Conservation (phyloP, 2,797 vertebrate species). For the Tokudaia tokunoshimensis region DNA sequence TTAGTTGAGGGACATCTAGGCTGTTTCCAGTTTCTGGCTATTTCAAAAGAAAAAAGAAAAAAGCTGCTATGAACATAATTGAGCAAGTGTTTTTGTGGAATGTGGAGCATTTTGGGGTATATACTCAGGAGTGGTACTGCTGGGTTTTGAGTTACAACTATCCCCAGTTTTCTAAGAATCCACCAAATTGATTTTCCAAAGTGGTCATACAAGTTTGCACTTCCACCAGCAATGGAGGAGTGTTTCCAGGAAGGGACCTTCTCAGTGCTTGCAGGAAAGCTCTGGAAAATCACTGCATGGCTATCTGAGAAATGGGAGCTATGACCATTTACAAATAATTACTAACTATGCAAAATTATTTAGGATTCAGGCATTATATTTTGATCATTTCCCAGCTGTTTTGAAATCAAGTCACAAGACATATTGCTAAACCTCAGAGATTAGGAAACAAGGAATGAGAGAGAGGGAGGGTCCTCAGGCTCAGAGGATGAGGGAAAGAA, state of each 20-base stretch:
- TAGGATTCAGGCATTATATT: slow-evolving; percentile 48
- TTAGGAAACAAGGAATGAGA: background rate
- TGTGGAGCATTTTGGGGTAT: background rate
- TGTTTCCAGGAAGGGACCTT: background rate
- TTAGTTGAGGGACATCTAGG: background rate
- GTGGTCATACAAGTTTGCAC: background rate
- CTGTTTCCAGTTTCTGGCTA: background rate
- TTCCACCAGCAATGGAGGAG: background rate
- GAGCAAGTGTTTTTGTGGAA: background rate
- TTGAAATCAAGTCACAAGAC: background rate
- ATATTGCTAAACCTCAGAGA: background rate
- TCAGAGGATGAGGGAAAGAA: background rate
- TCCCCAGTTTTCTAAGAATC: background rate
- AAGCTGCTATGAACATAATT: background rate
- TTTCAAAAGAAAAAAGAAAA: background rate
- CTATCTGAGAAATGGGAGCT: slow-evolving; percentile 37
- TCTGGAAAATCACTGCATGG: background rate
- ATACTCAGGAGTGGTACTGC: background rate
- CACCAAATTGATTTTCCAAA: background rate
- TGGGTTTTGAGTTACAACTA: background rate
- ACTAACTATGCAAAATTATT: background rate
- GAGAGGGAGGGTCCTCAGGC: background rate
- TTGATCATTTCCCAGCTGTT: background rate
- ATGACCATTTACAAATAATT: slow-evolving; percentile 5
- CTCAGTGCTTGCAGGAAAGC: background rate